Base-by-base conservation (phyloP, 1,140 invertebrate species). In the Zaprionus lachaisei region DNA sequence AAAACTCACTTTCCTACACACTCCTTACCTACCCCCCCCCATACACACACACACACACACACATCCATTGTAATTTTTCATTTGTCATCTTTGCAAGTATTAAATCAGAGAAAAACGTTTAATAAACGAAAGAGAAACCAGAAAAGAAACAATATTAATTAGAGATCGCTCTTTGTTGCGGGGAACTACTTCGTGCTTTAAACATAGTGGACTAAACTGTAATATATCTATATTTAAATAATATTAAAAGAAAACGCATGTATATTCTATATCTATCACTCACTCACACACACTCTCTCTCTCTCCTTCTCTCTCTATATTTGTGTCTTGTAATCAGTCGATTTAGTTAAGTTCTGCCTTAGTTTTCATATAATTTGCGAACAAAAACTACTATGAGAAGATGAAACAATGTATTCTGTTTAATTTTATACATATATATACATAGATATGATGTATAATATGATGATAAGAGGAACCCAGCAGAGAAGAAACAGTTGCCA, bases 31-130 rank as follows among this genome's bases (percentile, higher is more conserved):
- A 62, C 9, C 56, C 62, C 61, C 58, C 24, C 4, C 24, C 74
- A 47, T 24, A 61, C 60, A 34, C 64, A 57, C 37, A 55, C 64
- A 57, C 37, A 55, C 49, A 58, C 22, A 17, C 38, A 47, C 57
- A 60, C 41, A 73, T 67, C 69, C 83, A 87, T 84, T 87, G 84
- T 87, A 87, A 84, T 83, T 73, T 90, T 87, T 89, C 84, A 87
- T 89, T 77, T 72, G 47, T 76, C 82, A 67, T 85, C 71, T 77
- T 58, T 81, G 69, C 77, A 90, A 89, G 84, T 89, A 90, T 90
- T 90, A 90, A 90, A 90, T 78, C 76, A 90, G 78, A 77, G 49
- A 76, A 81, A 69, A 69, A 51, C 60, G 81, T 84, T 89, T 85
- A 90, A 84, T 79, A 76, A 73, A 81, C 47, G 47, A 51, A 51